These are phyloP conservation scores for Drosophila oshimai DNA, from an alignment of 1,140 invertebrate genomes.

Conservation along the genomic window DNA sequence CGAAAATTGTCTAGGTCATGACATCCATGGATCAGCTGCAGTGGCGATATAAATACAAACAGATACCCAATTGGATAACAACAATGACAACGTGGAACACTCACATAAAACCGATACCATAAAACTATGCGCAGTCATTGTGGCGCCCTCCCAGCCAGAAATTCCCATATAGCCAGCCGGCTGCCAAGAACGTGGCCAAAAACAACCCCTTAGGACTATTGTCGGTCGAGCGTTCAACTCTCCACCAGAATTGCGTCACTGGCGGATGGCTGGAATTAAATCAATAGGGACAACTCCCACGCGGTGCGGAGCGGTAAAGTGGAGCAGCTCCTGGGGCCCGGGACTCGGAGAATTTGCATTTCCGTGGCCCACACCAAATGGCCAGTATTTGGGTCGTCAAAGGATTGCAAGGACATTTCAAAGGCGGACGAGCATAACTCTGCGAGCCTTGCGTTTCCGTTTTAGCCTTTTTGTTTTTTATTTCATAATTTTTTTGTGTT, in stretches of 20 bases:
- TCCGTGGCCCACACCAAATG: constrained; percentile 28
- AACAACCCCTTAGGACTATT: constrained; percentile 70
- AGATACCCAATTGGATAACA: constrained; percentile 8
- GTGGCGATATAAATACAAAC: constrained; percentile 11
- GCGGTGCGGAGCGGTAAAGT: constrained; percentile 36
- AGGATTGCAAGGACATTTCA: constrained; percentile 70
- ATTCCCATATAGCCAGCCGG: constrained; percentile 22
- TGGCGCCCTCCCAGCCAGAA: constrained; percentile 56
- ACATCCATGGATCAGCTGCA: constrained; percentile 50
- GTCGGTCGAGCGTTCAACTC: constrained; percentile 65
- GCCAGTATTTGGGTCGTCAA: constrained; percentile 56
- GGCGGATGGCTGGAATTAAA: constrained; percentile 61
- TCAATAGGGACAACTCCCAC: constrained; percentile 77
- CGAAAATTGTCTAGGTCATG: constrained; percentile 71
- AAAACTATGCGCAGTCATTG: constrained; percentile 77
- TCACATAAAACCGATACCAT: constrained; percentile 48
- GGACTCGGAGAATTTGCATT: constrained; percentile 61
- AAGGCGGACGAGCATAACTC: constrained; percentile 63
- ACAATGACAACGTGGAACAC: constrained; percentile 41
- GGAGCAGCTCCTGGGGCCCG: constrained; percentile 41
- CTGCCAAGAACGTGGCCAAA: constrained; percentile 37
- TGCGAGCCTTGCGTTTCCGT: constrained; percentile 52
- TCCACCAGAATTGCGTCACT: constrained; percentile 66
- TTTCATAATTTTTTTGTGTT: constrained; percentile 69
- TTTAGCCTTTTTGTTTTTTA: constrained; percentile 10